Base-by-base conservation (phyloP, 2,113 vertebrate species). In the Antigone vipio region DNA sequence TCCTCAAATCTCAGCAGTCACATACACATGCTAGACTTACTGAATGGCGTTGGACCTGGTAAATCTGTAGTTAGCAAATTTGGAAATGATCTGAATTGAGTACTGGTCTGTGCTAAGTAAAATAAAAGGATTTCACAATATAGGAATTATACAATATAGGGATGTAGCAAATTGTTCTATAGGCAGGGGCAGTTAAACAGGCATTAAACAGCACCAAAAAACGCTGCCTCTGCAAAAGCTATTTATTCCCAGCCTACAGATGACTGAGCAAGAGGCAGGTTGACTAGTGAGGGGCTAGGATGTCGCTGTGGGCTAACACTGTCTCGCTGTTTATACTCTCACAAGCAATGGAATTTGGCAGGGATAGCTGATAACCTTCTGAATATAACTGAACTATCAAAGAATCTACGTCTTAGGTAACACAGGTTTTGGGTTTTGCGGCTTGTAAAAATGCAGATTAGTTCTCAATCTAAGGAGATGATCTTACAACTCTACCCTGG, bases 21-120 rank as follows among this genome's bases (percentile, higher is more conserved):
- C 63, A 64, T 38, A 90, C 34, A 95, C 35, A 38, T 2, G 26
- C 45, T 29, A 40, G 38, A 52, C 52, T 79, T 60, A 84, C 27
- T 81, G 80, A 92, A 91, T 3, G 44, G 62, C 60, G 92, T 49
- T 97, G 92, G 64, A 96, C 90, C 94, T 95, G 86, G 94, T 95
- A 93, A 98, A 94, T 93, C 92, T 94, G 91, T 66, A 71, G 45
- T 40, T 69, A 18, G 27, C 50, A 59, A 89, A 76, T 81, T 50
- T 74, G 78, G 77, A 79, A 81, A 58, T 52, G 52, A 76, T 47
- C 50, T 68, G 60, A 88, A 92, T 15, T 4, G 22, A 38, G 78
- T n/a, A 29, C 16, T 88, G 64, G 32, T 58, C 26, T 62, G 56
- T 22, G n/a, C 12, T 0, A 12, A 73, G 38, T 64, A 62, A 83